Percentiles rank a stretch among this genome's conserved stretches.
These are phyloP conservation scores for Xylota segnis DNA, from an alignment of 2,888 invertebrate genomes.

Conservation along the genomic window DNA sequence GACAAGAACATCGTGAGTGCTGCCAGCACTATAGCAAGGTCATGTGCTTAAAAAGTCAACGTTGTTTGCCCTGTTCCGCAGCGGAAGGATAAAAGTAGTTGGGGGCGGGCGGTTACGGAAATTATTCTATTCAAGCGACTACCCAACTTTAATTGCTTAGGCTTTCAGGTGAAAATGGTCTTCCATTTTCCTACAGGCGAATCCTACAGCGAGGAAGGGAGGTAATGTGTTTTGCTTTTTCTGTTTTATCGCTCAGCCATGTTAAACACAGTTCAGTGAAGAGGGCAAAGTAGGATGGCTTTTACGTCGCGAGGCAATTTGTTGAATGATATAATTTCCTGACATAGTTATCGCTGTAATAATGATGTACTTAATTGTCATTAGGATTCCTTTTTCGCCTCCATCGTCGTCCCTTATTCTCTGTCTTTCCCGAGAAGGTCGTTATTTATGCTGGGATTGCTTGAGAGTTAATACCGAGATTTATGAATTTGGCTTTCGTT, in stretches of 20 bases:
- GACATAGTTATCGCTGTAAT: conserved; percentile 52
- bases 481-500: conserved; percentile 21
- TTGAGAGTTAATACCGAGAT: neutral
- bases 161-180: conserved; percentile 32
- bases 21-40: conserved; percentile 32
- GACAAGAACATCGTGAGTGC: neutral
- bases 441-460: conserved; percentile 7
- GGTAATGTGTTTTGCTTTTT: conserved; percentile 20
- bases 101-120: conserved; percentile 8
- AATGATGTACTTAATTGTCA: conserved; percentile 31
- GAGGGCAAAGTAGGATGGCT: conserved; percentile 14
- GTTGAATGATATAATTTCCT: conserved; percentile 45
- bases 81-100: neutral
- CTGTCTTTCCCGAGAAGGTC: neutral
- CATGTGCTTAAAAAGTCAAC: conserved; percentile 39
- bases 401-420: neutral
- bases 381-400: conserved; percentile 1
- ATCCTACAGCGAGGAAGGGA: neutral
- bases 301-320: conserved; percentile 34
- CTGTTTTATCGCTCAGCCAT: conserved; percentile 9
- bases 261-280: conserved; percentile 34
- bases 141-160: conserved; percentile 51
- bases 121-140: conserved; percentile 31
- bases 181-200: neutral
- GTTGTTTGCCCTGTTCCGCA: conserved; percentile 19